A percentile compares a stretch with the other conserved stretches of the same genome.
These are phyloP conservation scores for Eulemur albifrons DNA, from an alignment of 2,797 vertebrate species.

Conservation along the genomic window DNA sequence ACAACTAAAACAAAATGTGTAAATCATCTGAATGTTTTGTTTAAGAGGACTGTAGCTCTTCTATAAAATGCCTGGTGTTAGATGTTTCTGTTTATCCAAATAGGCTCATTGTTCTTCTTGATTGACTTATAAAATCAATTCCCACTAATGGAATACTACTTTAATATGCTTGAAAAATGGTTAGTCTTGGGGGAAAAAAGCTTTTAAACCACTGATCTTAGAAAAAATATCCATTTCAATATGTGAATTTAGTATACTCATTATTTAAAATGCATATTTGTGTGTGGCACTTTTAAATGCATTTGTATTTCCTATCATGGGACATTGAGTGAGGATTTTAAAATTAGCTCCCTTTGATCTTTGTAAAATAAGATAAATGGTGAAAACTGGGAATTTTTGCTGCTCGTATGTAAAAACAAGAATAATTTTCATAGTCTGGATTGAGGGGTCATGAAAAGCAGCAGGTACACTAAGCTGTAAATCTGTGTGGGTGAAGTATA, in stretches of 20 bases:
- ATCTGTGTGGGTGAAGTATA: neutral
- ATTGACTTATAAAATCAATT: conserved; percentile 27
- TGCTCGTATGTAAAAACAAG: neutral
- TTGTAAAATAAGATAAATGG: neutral
- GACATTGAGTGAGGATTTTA: neutral
- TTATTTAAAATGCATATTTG: conserved; percentile 15
- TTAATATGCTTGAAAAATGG: conserved; percentile 27
- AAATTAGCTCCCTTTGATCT: neutral
- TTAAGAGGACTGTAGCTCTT: neutral
- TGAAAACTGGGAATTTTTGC: neutral
- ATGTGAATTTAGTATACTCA: neutral
- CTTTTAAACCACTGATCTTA: conserved; percentile 1
- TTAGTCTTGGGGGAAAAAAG: neutral
- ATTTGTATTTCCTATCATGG: neutral
- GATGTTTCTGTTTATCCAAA: conserved; percentile 20
- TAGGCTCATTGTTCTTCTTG: neutral
- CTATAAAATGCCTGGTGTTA: neutral
- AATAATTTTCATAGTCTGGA: neutral
- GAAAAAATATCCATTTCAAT: neutral
- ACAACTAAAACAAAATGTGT: neutral
- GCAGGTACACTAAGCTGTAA: neutral
- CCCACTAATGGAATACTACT: neutral
- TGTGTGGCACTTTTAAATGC: neutral
- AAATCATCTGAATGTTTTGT: neutral
- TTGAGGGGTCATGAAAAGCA: neutral